Percentiles rank a stretch among this genome's conserved stretches.
Evolutionary conservation across 2,797 vertebrate species (phyloP).

Genomic region (Cichlasoma orientale): DNA sequence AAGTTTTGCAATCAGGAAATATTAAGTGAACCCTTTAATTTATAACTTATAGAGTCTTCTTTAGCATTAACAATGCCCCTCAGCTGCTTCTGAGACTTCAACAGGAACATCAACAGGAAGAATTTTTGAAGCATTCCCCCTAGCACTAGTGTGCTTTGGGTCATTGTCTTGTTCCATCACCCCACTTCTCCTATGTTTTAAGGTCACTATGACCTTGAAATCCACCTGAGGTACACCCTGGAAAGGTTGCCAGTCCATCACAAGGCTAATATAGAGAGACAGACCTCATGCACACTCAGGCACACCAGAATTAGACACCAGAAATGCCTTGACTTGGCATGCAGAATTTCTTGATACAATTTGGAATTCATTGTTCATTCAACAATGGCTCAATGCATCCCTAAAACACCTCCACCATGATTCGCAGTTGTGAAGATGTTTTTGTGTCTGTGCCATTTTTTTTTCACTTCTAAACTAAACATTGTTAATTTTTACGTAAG

Average conservation of each 20-base stretch:
- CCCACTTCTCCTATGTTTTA: background rate
- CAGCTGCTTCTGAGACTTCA: background rate
- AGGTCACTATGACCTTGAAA: background rate
- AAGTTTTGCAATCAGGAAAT: background rate
- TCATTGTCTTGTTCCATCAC: background rate
- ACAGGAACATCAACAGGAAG: background rate
- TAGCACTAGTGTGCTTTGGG: background rate
- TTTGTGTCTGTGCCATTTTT: background rate
- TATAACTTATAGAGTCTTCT: background rate
- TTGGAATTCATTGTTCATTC: background rate
- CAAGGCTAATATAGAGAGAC: background rate
- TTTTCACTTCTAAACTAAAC: background rate
- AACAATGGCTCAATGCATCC: background rate
- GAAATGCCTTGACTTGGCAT: background rate
- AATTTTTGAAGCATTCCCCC: background rate
- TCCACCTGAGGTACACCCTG: background rate
- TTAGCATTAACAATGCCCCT: background rate
- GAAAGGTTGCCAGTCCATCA: background rate
- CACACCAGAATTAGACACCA: background rate
- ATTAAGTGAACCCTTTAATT: background rate
- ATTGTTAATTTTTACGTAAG: fast-evolving
- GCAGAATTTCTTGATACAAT: background rate
- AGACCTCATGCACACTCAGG: background rate
- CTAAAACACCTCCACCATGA: background rate
- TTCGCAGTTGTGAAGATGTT: background rate